A percentile compares a stretch with the other conserved stretches of the same genome.
Conservation (phyloP, 2,113 vertebrate genomes). For the Cygnus atratus region DNA sequence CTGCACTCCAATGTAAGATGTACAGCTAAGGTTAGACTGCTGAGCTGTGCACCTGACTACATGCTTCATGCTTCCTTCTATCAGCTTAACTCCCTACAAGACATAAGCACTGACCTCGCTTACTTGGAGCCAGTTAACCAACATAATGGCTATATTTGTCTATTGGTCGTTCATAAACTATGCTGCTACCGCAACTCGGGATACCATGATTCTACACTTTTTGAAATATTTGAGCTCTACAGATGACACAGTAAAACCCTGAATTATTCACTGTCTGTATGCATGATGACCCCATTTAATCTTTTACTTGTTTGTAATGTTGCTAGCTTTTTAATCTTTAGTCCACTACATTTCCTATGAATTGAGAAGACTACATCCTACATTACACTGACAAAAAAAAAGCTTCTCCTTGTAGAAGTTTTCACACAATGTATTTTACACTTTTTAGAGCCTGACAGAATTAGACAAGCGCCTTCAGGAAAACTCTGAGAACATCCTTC, state of each 20-base stretch:
- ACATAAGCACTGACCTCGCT: background rate
- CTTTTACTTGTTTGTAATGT: constrained; percentile 21
- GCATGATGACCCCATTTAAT: background rate
- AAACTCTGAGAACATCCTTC: constrained; percentile 14
- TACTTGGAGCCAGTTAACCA: background rate
- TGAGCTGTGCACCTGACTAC: rapidly evolving
- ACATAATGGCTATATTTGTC: background rate
- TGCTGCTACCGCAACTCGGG: background rate
- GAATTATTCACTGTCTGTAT: constrained; percentile 32
- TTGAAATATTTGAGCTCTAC: background rate
- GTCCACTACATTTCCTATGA: background rate
- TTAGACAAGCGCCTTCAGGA: constrained; percentile 22
- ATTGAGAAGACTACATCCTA: background rate
- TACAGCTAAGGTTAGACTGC: background rate
- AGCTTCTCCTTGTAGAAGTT: constrained; percentile 11
- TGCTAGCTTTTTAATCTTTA: constrained; percentile 36
- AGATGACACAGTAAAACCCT: background rate
- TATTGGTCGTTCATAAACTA: background rate
- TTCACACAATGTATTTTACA: constrained; percentile 30
- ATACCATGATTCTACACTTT: background rate
- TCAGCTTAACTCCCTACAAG: background rate
- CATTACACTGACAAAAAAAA: background rate
- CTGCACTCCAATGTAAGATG: rapidly evolving
- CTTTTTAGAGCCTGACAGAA: constrained; percentile 27
- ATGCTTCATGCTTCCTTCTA: background rate